phyloP scores from a whole-genome alignment of 2,113 vertebrate genomes.

The Hippopotamus amphibius region DNA sequence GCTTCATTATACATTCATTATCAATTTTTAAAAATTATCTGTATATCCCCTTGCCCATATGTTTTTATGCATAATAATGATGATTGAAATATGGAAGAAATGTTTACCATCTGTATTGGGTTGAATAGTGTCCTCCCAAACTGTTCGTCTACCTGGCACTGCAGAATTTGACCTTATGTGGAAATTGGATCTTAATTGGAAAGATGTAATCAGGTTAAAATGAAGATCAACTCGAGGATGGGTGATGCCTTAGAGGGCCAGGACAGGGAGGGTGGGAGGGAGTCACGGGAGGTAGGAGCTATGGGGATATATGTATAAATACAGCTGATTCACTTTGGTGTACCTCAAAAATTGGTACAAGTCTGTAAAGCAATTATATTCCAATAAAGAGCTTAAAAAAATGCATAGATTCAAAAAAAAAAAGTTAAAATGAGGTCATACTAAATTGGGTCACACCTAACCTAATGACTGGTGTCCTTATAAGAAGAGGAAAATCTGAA shows the following conservation, averaged over 20 bases:
- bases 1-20: not conserved
- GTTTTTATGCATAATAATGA: not conserved
- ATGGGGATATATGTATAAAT: too few relatives aligned
- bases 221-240: not conserved
- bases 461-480: not conserved
- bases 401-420: too few relatives aligned
- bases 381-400: too few relatives aligned
- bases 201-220: not conserved
- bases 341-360: too few relatives aligned
- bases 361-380: too few relatives aligned
- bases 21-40: not conserved
- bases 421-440: not conserved
- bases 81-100: not conserved
- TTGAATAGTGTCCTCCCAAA: not conserved
- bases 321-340: too few relatives aligned
- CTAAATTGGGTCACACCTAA: not conserved
- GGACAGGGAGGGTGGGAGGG: too few relatives aligned
- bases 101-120: not conserved
- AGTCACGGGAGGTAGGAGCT: too few relatives aligned
- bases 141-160: not conserved
- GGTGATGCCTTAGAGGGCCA: too few relatives aligned
- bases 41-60: not conserved
- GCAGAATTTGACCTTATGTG: not conserved
- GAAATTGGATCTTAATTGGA: not conserved
- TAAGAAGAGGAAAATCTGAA: not conserved